Evolutionary conservation across 2,888 invertebrate species (phyloP), one percentile per base, ranked within the genome.

Genomic region (Lottia scabra): DNA sequence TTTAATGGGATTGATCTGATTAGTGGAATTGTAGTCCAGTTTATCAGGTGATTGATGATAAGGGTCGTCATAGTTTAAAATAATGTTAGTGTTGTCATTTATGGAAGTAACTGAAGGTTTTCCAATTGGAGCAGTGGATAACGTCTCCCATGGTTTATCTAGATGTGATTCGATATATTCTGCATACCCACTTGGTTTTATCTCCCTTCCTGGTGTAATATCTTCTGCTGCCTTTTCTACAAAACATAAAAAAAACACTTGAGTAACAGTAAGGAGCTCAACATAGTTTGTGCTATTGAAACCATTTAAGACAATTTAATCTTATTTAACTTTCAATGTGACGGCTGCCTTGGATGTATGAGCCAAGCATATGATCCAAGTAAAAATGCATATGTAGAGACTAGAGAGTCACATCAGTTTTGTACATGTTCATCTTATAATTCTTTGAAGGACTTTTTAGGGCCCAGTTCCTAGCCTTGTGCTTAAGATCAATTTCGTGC

Each of bases 141-240:
- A 44, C 3, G 74, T 62, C 44, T 68, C 73, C 82, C 81, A 84
- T 19, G 80, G 79, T 44, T 76, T 76, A 23, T 80, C 78, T 67
- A 79, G 75, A 44, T 80, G 76, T 23, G 78, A 73, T 63, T 82
- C 76, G 26, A 83, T 62, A 68, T 77, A 84, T 46, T 82, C 79
- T 23, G 78, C 77, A 68, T 78, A 83, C 0, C 83, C 83, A 75
- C 81, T 83, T 10, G 82, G 81, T 19, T 78, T 80, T 10, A 72
- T 71, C 65, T 83, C 83, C 63, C 77, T 77, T n/a, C 81, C 83
- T 70, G 83, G 83, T 10, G 78, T 78, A 48, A 79, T 73, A 64
- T 78, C 78, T 62, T 78, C 77, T 3, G 78, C 78, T 65, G 75
- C 77, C 67, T 81, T 80, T 69, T 81, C 81, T 81, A 78, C 45